phyloP scores from a whole-genome alignment of 2,888 invertebrate genomes.

The Desoria tigrina region DNA sequence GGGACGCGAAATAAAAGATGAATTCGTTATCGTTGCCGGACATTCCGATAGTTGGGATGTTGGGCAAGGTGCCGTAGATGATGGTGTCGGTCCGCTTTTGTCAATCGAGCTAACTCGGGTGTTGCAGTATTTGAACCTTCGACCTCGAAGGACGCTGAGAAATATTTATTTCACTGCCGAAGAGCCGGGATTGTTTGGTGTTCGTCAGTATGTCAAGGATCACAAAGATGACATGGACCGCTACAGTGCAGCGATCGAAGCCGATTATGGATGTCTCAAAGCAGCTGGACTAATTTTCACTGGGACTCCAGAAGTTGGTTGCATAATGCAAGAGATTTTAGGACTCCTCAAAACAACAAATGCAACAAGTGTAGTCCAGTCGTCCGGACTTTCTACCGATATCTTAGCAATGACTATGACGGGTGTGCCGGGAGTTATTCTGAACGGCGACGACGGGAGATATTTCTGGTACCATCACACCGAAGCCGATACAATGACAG shows the following conservation, averaged over 20 bases:
- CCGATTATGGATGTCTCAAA: conserved; percentile 71
- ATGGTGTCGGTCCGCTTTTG: conserved; percentile 70
- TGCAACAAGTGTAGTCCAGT: conserved; percentile 60
- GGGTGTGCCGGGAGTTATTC: conserved; percentile 71
- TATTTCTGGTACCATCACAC: conserved; percentile 73
- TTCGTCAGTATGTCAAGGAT: conserved; percentile 56
- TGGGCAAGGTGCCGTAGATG: conserved; percentile 35
- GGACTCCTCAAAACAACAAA: conserved; percentile 68
- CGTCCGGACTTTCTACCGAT: conserved; percentile 68
- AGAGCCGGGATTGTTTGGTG: conserved; percentile 65
- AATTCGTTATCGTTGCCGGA: conserved; percentile 73
- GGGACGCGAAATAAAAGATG: conserved; percentile 61
- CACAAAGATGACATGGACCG: conserved; percentile 55
- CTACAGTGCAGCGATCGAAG: conserved; percentile 67
- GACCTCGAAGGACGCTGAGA: conserved; percentile 69
- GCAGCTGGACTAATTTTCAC: conserved; percentile 70
- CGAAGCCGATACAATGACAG: conserved; percentile 75
- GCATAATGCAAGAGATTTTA: conserved; percentile 69
- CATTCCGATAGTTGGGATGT: conserved; percentile 66
- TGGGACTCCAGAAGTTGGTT: conserved; percentile 65
- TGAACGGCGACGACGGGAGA: conserved; percentile 67
- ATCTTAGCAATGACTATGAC: conserved; percentile 64
- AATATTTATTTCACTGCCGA: conserved; percentile 80
- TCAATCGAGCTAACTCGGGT: conserved; percentile 73
- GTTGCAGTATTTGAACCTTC: conserved; percentile 66